Percentiles rank a stretch among this genome's conserved stretches.
phyloP scores from a whole-genome alignment of 1,140 invertebrate species.

The Papilio machaon region DNA sequence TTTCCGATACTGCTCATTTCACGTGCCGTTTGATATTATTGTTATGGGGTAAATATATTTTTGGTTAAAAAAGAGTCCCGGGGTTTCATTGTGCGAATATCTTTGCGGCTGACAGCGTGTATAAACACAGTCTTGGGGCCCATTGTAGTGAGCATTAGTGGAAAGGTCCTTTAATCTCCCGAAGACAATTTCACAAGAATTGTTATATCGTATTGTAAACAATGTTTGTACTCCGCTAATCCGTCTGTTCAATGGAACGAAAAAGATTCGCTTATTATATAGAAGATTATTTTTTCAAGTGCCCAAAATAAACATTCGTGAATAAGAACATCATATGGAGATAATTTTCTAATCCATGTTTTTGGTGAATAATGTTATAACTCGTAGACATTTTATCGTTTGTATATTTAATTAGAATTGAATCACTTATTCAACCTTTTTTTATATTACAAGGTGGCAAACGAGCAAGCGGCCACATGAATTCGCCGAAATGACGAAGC shows the following conservation, averaged over 20 bases:
- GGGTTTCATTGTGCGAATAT: conserved; percentile 60
- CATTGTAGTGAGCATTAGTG: conserved; percentile 67
- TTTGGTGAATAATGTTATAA: too few species aligned
- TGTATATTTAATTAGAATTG: too few species aligned
- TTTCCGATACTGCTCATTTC: conserved; percentile 49
- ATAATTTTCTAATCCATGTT: neutral
- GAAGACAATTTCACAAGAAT: conserved; percentile 74
- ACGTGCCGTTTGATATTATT: conserved; percentile 46
- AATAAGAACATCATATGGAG: too few species aligned
- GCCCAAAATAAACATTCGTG: conserved; percentile 34
- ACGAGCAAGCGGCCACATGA: too few species aligned
- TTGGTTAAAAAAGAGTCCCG: conserved; percentile 59
- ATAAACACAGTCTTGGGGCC: conserved; percentile 64
- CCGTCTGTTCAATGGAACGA: conserved; percentile 56
- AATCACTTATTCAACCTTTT: too few species aligned
- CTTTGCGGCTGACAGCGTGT: conserved; percentile 71
- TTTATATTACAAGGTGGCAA: too few species aligned
- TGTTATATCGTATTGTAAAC: conserved; percentile 60
- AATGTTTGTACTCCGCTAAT: conserved; percentile 63
- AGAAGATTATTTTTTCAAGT: conserved; percentile 40
- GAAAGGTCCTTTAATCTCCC: conserved; percentile 67
- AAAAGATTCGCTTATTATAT: conserved; percentile 41
- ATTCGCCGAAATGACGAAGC: too few species aligned
- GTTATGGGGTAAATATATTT: conserved; percentile 63
- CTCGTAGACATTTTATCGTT: too few species aligned